Base-by-base conservation (phyloP, 2,888 invertebrate genomes). In the Aquatica leii region DNA sequence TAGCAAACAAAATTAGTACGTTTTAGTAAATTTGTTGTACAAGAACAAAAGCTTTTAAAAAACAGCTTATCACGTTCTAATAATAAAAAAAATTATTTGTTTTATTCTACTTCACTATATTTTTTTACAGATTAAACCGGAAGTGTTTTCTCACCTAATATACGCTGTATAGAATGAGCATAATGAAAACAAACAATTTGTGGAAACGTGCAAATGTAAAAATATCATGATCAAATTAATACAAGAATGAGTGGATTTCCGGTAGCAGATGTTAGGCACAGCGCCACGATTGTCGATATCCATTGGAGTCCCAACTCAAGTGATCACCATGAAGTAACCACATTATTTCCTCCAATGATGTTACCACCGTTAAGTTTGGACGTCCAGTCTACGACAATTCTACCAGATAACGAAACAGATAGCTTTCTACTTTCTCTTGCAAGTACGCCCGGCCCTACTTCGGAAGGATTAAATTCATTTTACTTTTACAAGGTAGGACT, bases 401-500 rank as follows among this genome's bases (percentile, higher is more conserved):
- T 52, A 24, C 50, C 58, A 17, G 71, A 69, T 49, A 71, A 73
- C 56, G 60, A 64, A 24, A 56, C 71, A n/a, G 67, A 70, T 43
- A 49, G 54, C n/a, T 56, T 58, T 50, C 56, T 66, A 21, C 54
- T 69, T 46, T 69, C 63, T 35, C 35, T 59, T 6, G 50, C 58
- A 15, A 53, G 60, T 21, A 67, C 70, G 49, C 71, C 70, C n/a
- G 59, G 59, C 21, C 68, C 73, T 57, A 84, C 84, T 2, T 55
- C 62, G 8, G 66, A 66, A 56, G 74, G 77, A 59, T 83, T 86
- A 74, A 82, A 85, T 72, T 85, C 85, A 52, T 85, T 85, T 66
- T 86, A 84, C 69, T 85, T 86, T 70, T 86, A 85, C 74, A 85
- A 85, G 84, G 86, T 85, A 74, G 73, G 71, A 68, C n/a, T n/a